Conservation (phyloP, 2,888 invertebrate genomes). For the Synergus laeviventris region DNA sequence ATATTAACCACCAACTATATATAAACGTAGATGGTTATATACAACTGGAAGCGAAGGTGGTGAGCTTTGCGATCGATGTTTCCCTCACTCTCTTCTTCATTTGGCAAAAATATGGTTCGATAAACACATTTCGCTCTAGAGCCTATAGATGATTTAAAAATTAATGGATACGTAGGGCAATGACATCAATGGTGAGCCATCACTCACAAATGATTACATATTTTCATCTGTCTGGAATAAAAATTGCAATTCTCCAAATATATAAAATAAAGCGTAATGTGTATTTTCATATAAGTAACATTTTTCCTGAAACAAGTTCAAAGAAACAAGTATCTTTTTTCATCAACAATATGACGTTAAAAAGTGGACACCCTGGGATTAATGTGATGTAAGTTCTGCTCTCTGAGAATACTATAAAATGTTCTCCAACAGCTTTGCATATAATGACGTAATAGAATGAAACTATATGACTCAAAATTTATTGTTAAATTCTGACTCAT, state of each 20-base stretch:
- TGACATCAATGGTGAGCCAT: not conserved
- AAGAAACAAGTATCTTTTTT: conserved; percentile 5
- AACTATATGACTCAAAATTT: conserved; percentile 28
- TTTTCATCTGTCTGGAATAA: too few species aligned
- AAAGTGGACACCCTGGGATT: too few species aligned
- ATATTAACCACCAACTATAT: conserved; percentile 11
- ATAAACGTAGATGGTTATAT: conserved; percentile 26
- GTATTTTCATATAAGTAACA: too few species aligned
- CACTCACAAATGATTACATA: not conserved
- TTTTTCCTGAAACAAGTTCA: not conserved
- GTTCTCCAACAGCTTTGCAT: conserved; percentile 1
- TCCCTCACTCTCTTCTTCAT: conserved; percentile 15
- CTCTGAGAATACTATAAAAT: conserved; percentile 13
- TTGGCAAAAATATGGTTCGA: not conserved
- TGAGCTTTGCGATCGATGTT: conserved; percentile 35
- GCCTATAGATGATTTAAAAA: not conserved
- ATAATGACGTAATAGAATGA: conserved; percentile 17
- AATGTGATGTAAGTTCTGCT: not conserved
- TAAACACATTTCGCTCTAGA: not conserved
- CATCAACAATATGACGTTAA: too few species aligned
- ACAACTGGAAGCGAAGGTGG: conserved; percentile 28
- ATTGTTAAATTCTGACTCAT: conserved; percentile 25
- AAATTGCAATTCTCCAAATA: too few species aligned
- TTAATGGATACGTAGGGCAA: not conserved
- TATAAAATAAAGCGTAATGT: too few species aligned